These are phyloP conservation scores for Babylonia areolata DNA, from an alignment of 1,140 invertebrate genomes.

Conservation along the genomic window DNA sequence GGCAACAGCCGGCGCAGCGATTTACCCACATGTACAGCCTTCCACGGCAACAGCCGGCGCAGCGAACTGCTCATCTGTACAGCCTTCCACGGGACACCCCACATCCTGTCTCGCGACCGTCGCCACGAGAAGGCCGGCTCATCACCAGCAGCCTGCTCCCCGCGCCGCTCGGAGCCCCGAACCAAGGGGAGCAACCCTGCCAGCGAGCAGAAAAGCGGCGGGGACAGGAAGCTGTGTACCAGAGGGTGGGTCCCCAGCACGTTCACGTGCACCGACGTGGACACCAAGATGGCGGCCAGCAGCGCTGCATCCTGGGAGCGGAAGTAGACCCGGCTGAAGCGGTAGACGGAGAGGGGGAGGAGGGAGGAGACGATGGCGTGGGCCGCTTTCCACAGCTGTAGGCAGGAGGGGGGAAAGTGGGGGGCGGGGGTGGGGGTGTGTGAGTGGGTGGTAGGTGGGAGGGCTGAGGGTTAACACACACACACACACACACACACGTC, in stretches of 20 bases:
- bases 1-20: background rate
- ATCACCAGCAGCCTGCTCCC: background rate
- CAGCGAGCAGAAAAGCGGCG: conserved; percentile 58
- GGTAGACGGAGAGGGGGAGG: conserved; percentile 60
- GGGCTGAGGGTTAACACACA: too few relatives aligned
- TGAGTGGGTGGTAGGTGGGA: background rate
- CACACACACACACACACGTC: too few relatives aligned
- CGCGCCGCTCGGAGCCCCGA: background rate
- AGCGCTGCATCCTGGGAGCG: conserved; percentile 55
- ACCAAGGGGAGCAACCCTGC: background rate
- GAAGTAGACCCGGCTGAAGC: conserved; percentile 49
- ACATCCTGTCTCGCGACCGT: background rate
- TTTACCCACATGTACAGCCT: background rate
- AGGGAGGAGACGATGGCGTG: conserved; percentile 61
- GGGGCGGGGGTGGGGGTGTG: background rate
- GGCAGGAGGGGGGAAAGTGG: conserved; percentile 21
- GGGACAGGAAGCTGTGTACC: conserved; percentile 66
- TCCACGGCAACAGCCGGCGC: background rate
- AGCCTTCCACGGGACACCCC: background rate
- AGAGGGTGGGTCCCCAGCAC: conserved; percentile 69
- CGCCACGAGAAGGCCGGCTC: background rate
- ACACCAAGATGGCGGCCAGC: conserved; percentile 56
- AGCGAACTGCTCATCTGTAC: background rate
- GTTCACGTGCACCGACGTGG: conserved; percentile 59
- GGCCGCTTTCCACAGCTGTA: conserved; percentile 61